Evolutionary conservation across 1,140 invertebrate genomes (phyloP).

Genomic region (Nomia melanderi): DNA sequence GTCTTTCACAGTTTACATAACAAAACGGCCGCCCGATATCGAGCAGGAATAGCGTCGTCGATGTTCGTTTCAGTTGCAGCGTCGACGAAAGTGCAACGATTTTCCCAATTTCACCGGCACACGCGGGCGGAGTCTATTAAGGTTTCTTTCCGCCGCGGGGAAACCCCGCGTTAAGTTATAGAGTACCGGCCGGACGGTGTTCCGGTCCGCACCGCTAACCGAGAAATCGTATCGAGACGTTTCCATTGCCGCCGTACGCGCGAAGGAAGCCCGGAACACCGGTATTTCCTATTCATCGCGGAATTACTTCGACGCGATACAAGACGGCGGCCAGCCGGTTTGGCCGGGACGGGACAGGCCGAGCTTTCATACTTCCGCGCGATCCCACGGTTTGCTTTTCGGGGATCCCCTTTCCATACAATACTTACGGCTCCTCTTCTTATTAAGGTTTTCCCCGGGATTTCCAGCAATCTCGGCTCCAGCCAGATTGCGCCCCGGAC

Average conservation of each 20-base stretch:
- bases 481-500: too few species aligned
- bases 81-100: slow-evolving; percentile 3
- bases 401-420: too few species aligned
- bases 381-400: neutral
- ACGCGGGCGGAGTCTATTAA: neutral
- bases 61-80: neutral
- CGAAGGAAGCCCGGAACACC: slow-evolving; percentile 3
- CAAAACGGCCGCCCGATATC: neutral
- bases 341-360: neutral
- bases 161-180: slow-evolving; percentile 8
- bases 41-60: neutral
- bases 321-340: too few species aligned
- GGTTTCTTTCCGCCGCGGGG: slow-evolving; percentile 21
- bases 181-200: slow-evolving; percentile 7
- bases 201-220: slow-evolving; percentile 15
- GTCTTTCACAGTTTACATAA: neutral
- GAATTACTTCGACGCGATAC: neutral
- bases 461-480: too few species aligned
- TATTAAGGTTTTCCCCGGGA: too few species aligned
- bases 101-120: slow-evolving; percentile 7
- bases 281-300: slow-evolving; percentile 28
- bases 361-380: slow-evolving; percentile 1
- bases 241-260: neutral
- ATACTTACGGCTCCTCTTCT: too few species aligned
- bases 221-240: slow-evolving; percentile 39